Conservation (phyloP, 2,888 invertebrate species). For the Pristionchus exspectatus region DNA sequence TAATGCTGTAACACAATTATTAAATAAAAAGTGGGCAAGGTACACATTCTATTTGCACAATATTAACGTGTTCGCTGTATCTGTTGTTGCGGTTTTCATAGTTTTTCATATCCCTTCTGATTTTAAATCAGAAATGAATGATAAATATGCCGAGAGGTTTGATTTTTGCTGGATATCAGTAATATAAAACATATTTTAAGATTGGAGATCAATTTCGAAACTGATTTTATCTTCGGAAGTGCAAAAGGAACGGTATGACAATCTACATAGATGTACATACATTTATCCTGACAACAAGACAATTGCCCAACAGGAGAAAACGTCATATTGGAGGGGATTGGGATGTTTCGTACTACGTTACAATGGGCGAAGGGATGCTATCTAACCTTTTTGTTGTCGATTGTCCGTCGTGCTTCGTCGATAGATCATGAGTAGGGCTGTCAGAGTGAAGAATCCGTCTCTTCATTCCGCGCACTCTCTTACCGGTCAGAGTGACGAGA, state of each 20-base stretch:
- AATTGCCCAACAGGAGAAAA: no score
- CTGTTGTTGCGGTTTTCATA: neutral
- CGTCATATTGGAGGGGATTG: no score
- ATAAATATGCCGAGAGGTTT: neutral
- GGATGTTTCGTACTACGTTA: no score
- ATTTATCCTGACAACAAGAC: no score
- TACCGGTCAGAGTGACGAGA: no score
- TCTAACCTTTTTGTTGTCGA: no score
- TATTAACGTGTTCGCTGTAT: neutral
- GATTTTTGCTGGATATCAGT: neutral
- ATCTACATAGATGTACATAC: no score
- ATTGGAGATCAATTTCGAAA: neutral
- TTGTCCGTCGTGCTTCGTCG: no score
- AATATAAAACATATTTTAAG: neutral
- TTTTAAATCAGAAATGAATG: neutral
- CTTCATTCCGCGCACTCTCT: no score
- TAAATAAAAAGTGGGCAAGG: neutral
- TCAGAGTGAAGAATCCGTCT: no score
- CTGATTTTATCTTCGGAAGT: neutral
- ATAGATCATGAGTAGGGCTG: no score
- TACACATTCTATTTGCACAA: neutral
- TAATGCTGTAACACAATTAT: neutral
- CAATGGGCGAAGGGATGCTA: no score
- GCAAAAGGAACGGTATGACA: neutral
- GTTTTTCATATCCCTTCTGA: neutral